Conservation (phyloP, 2,888 invertebrate species). For the Brachyopa scutellaris region DNA sequence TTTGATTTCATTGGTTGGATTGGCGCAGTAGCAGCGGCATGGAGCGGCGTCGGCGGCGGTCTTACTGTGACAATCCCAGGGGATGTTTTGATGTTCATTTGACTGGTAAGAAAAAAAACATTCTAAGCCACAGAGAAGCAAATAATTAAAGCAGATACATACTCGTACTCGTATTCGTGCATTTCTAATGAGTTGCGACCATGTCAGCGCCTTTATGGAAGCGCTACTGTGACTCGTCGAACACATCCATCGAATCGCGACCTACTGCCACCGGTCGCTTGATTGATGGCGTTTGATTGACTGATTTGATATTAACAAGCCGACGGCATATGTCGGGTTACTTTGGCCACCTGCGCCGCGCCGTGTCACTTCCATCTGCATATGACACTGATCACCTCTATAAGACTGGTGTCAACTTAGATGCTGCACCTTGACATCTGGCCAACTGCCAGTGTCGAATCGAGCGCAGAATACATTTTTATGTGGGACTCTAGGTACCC, state of each 20-base stretch:
- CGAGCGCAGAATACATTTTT: slow-evolving; percentile 2
- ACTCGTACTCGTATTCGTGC: slow-evolving; percentile 11
- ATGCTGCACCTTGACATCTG: slow-evolving; percentile 63
- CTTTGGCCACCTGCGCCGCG: slow-evolving; percentile 57
- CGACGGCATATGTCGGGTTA: slow-evolving; percentile 55
- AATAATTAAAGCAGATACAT: slow-evolving; percentile 43
- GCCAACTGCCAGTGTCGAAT: slow-evolving; percentile 31
- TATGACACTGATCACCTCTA: slow-evolving; percentile 59
- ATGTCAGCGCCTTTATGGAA: slow-evolving; percentile 52
- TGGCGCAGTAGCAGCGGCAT: not conserved
- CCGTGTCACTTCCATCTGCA: slow-evolving; percentile 63
- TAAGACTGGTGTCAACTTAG: slow-evolving; percentile 42
- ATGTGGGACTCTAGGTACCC: slow-evolving; percentile 27
- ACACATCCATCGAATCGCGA: slow-evolving; percentile 36
- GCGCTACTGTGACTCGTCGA: slow-evolving; percentile 13
- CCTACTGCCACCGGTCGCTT: slow-evolving; percentile 17
- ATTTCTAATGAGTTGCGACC: slow-evolving; percentile 64
- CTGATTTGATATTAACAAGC: slow-evolving; percentile 71
- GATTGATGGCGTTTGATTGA: slow-evolving; percentile 71
- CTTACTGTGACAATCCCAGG: slow-evolving; percentile 64
- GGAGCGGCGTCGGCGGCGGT: no score
- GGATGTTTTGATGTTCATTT: slow-evolving; percentile 57
- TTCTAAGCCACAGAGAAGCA: not conserved
- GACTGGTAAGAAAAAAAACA: slow-evolving; percentile 25
- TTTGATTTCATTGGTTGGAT: slow-evolving; percentile 68